phyloP scores from a whole-genome alignment of 2,113 vertebrate species.

The Cygnus atratus region DNA sequence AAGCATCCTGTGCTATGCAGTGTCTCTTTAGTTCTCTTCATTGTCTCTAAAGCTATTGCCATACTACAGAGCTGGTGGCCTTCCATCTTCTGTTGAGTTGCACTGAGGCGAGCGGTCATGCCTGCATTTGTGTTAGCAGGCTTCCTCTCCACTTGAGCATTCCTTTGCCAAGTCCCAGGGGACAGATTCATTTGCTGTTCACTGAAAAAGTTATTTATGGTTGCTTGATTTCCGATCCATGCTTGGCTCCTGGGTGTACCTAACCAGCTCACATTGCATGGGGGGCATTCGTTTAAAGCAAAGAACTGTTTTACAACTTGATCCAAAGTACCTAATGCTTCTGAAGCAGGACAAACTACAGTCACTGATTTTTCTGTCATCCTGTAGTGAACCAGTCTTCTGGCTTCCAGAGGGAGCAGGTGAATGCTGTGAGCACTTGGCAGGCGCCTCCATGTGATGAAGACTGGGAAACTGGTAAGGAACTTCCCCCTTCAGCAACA shows the following conservation, averaged over 20 bases:
- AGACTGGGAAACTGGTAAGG: slow-evolving; percentile 59
- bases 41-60: neutral
- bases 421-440: neutral
- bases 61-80: neutral
- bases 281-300: neutral
- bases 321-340: neutral
- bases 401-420: neutral
- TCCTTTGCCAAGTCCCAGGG: neutral
- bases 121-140: neutral
- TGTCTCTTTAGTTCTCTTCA: neutral
- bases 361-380: neutral
- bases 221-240: neutral
- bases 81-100: neutral
- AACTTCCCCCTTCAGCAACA: neutral
- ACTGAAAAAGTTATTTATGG: neutral
- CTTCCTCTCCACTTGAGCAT: neutral
- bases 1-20: neutral
- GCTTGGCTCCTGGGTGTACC: neutral
- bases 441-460: slow-evolving; percentile 41
- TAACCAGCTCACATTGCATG: accelerated
- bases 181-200: neutral
- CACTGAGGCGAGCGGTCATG: neutral
- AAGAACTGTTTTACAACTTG: neutral
- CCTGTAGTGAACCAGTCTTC: neutral
- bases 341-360: neutral